Evolutionary conservation across 2,888 invertebrate genomes (phyloP).

Genomic region (Xylota sylvarum): DNA sequence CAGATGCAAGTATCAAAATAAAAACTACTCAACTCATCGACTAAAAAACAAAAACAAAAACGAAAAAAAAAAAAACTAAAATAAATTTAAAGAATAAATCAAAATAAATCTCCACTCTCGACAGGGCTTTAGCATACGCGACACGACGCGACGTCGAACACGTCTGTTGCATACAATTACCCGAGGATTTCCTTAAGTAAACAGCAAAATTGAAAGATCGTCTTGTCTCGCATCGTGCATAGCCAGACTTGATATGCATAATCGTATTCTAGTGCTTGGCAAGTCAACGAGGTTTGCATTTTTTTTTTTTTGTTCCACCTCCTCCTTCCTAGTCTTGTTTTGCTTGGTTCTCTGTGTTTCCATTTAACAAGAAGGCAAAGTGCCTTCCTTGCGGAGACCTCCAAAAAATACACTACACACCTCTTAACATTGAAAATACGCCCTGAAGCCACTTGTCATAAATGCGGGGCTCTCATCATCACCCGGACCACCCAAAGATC

Average conservation of each 20-base stretch:
- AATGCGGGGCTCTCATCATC: slow-evolving; percentile 45
- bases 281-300: slow-evolving; percentile 49
- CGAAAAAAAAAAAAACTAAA: slow-evolving; percentile 29
- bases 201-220: slow-evolving; percentile 68
- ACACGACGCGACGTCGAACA: slow-evolving; percentile 37
- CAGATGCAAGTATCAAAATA: too few relatives aligned
- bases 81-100: slow-evolving; percentile 66
- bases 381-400: slow-evolving; percentile 35
- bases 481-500: slow-evolving; percentile 62
- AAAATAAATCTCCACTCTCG: slow-evolving; percentile 68
- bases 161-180: slow-evolving; percentile 71
- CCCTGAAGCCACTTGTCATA: slow-evolving; percentile 59
- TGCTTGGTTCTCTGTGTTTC: background rate
- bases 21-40: slow-evolving; percentile 35
- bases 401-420: slow-evolving; percentile 25
- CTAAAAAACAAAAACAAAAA: slow-evolving; percentile 23
- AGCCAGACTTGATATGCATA: slow-evolving; percentile 67
- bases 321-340: background rate
- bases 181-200: slow-evolving; percentile 71
- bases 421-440: slow-evolving; percentile 33
- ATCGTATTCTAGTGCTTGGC: slow-evolving; percentile 48
- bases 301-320: background rate
- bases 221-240: slow-evolving; percentile 2
- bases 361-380: slow-evolving; percentile 29
- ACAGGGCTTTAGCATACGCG: slow-evolving; percentile 27